Percentiles rank a stretch among this genome's conserved stretches.
Conservation (phyloP, 2,797 vertebrate species). For the Chelidonichthys spinosus region DNA sequence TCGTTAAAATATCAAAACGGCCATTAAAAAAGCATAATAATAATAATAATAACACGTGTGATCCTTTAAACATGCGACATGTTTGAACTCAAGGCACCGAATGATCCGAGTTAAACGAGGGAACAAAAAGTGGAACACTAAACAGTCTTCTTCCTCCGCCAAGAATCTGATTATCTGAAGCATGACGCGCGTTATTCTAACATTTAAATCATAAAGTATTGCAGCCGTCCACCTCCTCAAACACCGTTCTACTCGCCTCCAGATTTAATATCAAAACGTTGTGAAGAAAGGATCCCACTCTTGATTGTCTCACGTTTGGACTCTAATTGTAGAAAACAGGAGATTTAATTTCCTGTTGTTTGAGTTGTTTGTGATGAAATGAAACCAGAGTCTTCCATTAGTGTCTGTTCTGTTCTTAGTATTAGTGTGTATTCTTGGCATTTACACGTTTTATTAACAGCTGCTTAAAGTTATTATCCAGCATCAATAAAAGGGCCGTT, state of each 20-base stretch:
- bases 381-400: no score
- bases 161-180: conserved; percentile 44
- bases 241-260: no score
- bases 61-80: conserved; percentile 24
- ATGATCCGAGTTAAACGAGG: conserved; percentile 55
- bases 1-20: conserved; percentile 26
- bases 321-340: conserved; percentile 25
- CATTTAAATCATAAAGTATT: conserved; percentile 1
- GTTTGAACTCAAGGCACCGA: conserved; percentile 80
- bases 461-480: no score
- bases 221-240: no score
- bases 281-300: neutral
- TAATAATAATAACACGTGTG: conserved; percentile 24
- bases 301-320: conserved; percentile 58
- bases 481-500: no score
- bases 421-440: no score
- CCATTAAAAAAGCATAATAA: neutral
- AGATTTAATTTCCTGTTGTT: no score
- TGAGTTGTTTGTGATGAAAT: no score
- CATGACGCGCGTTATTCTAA: conserved; percentile 26
- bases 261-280: conserved; percentile 38
- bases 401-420: no score
- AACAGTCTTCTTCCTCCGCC: conserved; percentile 38
- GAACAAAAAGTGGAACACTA: conserved; percentile 19
- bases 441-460: no score